Percentiles rank a stretch among this genome's conserved stretches.
Conservation (phyloP, 2,888 invertebrate species). For the Norana najaformis region DNA sequence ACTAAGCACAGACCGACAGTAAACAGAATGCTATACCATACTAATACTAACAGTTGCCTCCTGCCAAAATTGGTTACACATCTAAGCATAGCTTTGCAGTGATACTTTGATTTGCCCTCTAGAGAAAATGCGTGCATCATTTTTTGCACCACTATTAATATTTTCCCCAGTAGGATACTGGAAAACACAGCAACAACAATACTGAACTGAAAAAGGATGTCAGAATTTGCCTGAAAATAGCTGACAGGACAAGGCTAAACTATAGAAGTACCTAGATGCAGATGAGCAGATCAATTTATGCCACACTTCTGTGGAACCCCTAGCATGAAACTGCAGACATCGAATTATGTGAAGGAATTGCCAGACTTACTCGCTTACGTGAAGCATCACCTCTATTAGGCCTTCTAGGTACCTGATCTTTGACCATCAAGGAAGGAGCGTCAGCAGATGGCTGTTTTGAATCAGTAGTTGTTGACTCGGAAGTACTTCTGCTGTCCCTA, state of each 20-base stretch:
- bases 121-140: no score
- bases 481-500: not conserved
- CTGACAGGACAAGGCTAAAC: no score
- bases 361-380: not conserved
- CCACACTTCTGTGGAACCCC: no score
- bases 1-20: not conserved
- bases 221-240: no score
- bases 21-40: not conserved
- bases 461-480: not conserved
- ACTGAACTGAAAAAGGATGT: not conserved
- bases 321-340: no score
- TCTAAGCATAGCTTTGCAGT: not conserved
- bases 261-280: no score
- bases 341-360: no score
- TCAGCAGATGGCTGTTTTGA: not conserved
- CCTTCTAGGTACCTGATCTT: not conserved
- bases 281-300: no score
- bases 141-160: no score
- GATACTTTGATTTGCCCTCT: not conserved
- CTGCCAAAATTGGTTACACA: not conserved
- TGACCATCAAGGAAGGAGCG: slow-evolving; percentile 1
- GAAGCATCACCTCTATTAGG: not conserved
- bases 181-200: no score
- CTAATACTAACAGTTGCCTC: not conserved
- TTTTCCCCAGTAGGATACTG: no score